Evolutionary conservation across 2,113 vertebrate genomes (phyloP), one percentile per base, ranked within the genome.

Genomic region (Rhagologus leucostigma): DNA sequence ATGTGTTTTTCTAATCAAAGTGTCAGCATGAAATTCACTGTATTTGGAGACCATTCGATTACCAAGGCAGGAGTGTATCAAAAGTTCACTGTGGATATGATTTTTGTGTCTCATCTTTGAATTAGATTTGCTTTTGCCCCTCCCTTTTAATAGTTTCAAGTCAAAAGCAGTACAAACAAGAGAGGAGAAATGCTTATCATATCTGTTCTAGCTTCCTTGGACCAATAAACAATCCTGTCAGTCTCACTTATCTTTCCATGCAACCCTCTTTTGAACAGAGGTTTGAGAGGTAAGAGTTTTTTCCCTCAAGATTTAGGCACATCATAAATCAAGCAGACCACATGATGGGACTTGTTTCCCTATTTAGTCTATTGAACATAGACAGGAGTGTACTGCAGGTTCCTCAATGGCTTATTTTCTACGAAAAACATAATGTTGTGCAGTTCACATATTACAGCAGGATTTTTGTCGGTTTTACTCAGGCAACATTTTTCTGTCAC

Each of bases 301-400:
- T 76, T 59, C 73, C 75, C 68, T 86, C 75, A 94, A 97, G 94
- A 95, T 94, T 94, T 93, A 89, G 89, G 84, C 70, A 77, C 89
- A 88, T 95, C 93, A 95, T 97, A 97, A 98, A 97, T 98, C 97
- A 97, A 70, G 73, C 52, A 95, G 97, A 96, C 92, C 96, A 94
- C 84, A 47, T 65, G 91, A 93, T 89, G 84, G 85, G 80, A 75
- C 77, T 95, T 96, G 81, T 93, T 94, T 96, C 50, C 81, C 60
- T 95, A 8, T 89, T 68, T 94, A 93, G 89, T 89, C 95, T 95
- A 44, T 37, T 90, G 91, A 78, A 94, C 15, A 35, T 82, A 84
- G 82, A 92, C 42, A 94, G 56, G 64, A 9, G 1, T 56, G 80
- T 75, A 64, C 37, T 53, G 42, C 44, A 78, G 50, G 35, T 74